A percentile compares a stretch with the other conserved stretches of the same genome.
Conservation (phyloP, 2,113 vertebrate species). For the Syrmaticus mikado region DNA sequence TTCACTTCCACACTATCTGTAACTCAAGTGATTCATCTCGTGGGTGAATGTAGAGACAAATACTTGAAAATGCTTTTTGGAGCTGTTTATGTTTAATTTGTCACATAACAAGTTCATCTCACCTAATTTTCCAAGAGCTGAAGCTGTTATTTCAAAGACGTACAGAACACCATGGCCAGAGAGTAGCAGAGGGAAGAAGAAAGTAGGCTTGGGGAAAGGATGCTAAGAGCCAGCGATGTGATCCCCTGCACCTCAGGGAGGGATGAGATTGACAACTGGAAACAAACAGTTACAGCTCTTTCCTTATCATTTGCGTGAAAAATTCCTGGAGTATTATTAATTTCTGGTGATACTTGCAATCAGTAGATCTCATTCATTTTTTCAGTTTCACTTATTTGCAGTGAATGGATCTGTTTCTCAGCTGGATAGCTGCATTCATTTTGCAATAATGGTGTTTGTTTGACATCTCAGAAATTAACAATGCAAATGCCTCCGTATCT, state of each 20-base stretch:
- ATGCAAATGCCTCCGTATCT: conserved; percentile 64
- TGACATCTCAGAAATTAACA: conserved; percentile 73
- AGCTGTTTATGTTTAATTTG: conserved; percentile 56
- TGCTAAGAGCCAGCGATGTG: background rate
- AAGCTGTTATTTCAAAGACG: background rate
- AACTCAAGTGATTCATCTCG: conserved; percentile 64
- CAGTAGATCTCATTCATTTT: conserved; percentile 63
- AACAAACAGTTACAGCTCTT: background rate
- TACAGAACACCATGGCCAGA: background rate
- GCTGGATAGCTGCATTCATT: conserved; percentile 69
- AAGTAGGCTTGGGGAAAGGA: background rate
- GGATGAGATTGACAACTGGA: background rate
- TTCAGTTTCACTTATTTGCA: conserved; percentile 46
- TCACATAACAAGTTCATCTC: conserved; percentile 52
- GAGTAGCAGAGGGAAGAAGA: background rate
- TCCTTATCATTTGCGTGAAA: background rate
- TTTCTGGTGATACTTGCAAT: conserved; percentile 46
- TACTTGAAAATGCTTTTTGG: conserved; percentile 38
- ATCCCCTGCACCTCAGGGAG: background rate
- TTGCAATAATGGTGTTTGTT: conserved; percentile 69
- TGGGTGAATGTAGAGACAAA: conserved; percentile 51
- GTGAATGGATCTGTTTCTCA: conserved; percentile 63
- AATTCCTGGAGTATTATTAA: conserved; percentile 51
- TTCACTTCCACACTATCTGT: conserved; percentile 40
- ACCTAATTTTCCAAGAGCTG: conserved; percentile 44